Percentiles rank a stretch among this genome's conserved stretches.
phyloP scores from a whole-genome alignment of 2,888 invertebrate species.

The Pristionchus fissidentatus region DNA sequence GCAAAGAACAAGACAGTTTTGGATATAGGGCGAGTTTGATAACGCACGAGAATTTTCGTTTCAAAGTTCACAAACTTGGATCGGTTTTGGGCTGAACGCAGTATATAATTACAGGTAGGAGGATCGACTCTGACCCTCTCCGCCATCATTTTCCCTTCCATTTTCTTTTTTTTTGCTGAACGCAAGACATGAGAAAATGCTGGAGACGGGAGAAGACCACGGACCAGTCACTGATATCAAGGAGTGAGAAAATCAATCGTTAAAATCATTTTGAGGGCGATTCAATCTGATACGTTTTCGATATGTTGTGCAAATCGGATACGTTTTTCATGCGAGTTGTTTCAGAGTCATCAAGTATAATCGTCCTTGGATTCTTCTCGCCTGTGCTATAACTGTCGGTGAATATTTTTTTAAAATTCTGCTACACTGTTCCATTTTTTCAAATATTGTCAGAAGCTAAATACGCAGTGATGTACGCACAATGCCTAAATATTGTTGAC shows the following conservation, averaged over 20 bases:
- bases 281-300: not conserved
- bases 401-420: too few relatives aligned
- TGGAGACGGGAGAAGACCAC: not conserved
- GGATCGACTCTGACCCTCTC: conserved; percentile 68
- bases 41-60: too few relatives aligned
- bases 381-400: not conserved
- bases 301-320: too few relatives aligned
- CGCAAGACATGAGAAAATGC: conserved; percentile 53
- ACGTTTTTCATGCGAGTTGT: not conserved
- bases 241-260: not conserved
- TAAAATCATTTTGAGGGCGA: not conserved
- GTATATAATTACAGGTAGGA: conserved; percentile 52
- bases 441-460: too few relatives aligned
- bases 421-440: not conserved
- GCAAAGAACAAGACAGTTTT: too few relatives aligned
- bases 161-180: conserved; percentile 69
- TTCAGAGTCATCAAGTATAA: not conserved
- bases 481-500: too few relatives aligned
- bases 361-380: not conserved
- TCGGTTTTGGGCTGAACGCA: too few relatives aligned
- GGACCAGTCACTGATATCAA: not conserved
- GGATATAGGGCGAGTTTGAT: too few relatives aligned
- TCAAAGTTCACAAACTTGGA: not conserved
- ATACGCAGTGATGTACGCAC: too few relatives aligned
- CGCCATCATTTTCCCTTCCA: conserved; percentile 68